Percentiles rank a stretch among this genome's conserved stretches.
phyloP scores from a whole-genome alignment of 2,113 vertebrate genomes.

The Boleophthalmus pectinirostris region DNA sequence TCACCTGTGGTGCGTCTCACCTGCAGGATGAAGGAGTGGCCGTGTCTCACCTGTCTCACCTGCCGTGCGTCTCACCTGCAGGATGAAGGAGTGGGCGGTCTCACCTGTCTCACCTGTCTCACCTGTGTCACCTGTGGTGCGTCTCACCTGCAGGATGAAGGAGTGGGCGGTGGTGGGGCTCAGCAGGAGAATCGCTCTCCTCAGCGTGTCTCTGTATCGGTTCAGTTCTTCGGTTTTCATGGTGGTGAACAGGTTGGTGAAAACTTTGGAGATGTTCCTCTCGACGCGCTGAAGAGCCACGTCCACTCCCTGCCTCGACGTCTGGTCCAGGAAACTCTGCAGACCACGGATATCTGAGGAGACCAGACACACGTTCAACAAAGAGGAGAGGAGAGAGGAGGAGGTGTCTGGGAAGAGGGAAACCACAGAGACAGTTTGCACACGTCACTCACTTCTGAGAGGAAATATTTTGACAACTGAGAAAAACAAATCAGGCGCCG shows the following conservation, averaged over 20 bases:
- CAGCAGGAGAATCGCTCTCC: conserved; percentile 90
- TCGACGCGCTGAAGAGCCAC: conserved; percentile 96
- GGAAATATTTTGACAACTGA: too few species aligned
- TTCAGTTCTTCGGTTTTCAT: conserved; percentile 97
- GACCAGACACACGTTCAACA: too few species aligned
- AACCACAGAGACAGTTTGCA: too few species aligned
- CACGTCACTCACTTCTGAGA: too few species aligned
- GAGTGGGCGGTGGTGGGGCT: conserved; percentile 91
- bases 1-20: too few species aligned
- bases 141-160: conserved; percentile 94
- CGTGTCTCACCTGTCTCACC: too few species aligned
- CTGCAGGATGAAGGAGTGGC: conserved; percentile 94
- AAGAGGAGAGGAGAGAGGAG: not conserved
- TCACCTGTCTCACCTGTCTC: conserved; percentile 32
- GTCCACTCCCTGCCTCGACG: conserved; percentile 90
- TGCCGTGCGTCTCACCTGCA: conserved; percentile 88
- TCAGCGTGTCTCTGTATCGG: conserved; percentile 91
- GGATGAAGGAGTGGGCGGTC: conserved; percentile 66
- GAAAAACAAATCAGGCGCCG: too few species aligned
- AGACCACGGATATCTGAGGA: conserved; percentile 91
- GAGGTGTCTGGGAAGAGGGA: too few species aligned
- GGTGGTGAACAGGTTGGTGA: conserved; percentile 92
- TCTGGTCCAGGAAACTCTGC: conserved; percentile 93
- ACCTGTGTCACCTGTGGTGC: too few species aligned
- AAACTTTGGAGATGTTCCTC: conserved; percentile 92